These are phyloP conservation scores for Oxystoma pomonae DNA, from an alignment of 2,888 invertebrate species.

Conservation along the genomic window DNA sequence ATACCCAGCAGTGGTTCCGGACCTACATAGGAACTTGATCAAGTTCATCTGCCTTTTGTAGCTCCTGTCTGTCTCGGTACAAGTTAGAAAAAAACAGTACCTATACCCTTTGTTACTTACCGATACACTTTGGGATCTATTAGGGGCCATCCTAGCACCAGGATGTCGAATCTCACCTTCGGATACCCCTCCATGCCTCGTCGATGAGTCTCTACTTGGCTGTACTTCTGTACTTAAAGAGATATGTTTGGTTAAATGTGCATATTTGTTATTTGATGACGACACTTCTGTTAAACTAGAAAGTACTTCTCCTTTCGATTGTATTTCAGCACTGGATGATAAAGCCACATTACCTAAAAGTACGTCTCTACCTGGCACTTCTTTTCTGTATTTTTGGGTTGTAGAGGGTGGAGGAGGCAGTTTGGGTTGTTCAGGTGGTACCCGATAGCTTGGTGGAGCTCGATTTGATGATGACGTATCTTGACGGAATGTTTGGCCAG, in stretches of 20 bases:
- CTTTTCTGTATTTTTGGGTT: neutral
- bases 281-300: neutral
- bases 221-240: too few species aligned
- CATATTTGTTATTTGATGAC: neutral
- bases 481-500: too few species aligned
- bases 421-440: neutral
- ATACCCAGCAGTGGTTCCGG: too few species aligned
- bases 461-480: too few species aligned
- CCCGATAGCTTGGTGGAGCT: too few species aligned
- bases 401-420: slow-evolving; percentile 23
- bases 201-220: neutral
- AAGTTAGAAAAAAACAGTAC: too few species aligned
- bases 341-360: neutral
- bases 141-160: neutral
- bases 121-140: neutral
- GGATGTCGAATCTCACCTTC: too few species aligned
- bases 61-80: too few species aligned
- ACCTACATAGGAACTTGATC: too few species aligned
- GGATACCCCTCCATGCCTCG: neutral
- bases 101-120: too few species aligned
- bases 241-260: neutral
- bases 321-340: neutral
- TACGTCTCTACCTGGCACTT: neutral
- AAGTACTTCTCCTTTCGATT: neutral
- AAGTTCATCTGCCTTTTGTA: too few species aligned